Evolutionary conservation across 2,113 vertebrate genomes (phyloP).

Genomic region (Cacatua alba): DNA sequence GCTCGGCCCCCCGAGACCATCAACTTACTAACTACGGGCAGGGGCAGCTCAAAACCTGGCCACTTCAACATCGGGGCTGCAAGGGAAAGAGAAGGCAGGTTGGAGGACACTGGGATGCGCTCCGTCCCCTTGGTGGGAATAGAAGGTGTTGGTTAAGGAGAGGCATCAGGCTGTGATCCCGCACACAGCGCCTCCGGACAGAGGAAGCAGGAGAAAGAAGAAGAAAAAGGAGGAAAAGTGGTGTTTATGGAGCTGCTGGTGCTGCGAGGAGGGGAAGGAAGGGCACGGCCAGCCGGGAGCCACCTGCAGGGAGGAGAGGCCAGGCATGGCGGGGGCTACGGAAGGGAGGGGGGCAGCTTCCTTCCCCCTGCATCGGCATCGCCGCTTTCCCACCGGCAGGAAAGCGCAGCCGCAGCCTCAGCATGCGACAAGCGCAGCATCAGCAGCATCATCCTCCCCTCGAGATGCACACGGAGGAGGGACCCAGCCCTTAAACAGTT

Average conservation of each 20-base stretch:
- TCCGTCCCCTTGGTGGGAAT: background rate
- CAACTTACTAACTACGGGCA: constrained; percentile 90
- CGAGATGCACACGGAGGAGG: fast-evolving
- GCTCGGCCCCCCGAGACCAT: constrained; percentile 60
- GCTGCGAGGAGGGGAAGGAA: constrained; percentile 32
- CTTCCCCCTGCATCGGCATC: background rate
- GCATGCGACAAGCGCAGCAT: background rate
- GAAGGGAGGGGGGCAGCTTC: constrained; percentile 15
- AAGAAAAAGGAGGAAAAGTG: constrained; percentile 20
- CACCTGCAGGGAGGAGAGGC: background rate
- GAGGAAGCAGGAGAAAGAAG: constrained; percentile 6
- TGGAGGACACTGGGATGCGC: constrained; percentile 8
- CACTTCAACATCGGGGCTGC: constrained; percentile 86
- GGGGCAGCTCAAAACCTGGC: constrained; percentile 88
- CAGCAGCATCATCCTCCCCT: background rate
- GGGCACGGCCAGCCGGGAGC: background rate
- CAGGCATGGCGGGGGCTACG: background rate
- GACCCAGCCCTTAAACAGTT: constrained; percentile 6
- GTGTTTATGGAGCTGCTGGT: constrained; percentile 1
- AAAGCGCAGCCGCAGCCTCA: background rate
- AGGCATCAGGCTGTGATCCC: background rate
- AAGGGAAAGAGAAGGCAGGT: constrained; percentile 86
- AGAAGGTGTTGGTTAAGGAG: background rate
- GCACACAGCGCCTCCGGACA: background rate
- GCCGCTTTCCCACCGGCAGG: background rate